Conservation (phyloP, 1,140 invertebrate genomes). For the Lepidurus packardi region DNA sequence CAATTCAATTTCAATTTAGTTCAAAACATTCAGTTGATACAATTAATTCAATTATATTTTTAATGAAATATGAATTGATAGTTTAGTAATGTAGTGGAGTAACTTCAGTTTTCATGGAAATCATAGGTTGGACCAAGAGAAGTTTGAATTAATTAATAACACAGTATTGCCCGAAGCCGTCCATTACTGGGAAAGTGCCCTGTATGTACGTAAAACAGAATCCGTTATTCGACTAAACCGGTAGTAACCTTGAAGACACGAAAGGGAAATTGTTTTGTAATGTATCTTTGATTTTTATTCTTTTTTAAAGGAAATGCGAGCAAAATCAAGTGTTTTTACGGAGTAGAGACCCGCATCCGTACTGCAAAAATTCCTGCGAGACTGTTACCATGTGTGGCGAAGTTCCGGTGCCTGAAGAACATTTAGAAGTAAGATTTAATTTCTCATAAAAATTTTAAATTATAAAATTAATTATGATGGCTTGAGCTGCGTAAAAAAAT, state of each 20-base stretch:
- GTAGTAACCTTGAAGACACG: conserved; percentile 49
- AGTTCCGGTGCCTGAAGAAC: conserved; percentile 80
- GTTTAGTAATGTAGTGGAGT: conserved; percentile 24
- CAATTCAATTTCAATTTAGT: no score
- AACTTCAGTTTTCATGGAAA: conserved; percentile 45
- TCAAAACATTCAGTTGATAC: no score
- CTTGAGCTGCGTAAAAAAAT: no score
- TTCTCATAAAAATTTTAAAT: neutral
- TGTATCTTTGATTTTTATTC: conserved; percentile 28
- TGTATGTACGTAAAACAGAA: conserved; percentile 77
- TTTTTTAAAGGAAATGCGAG: conserved; percentile 44
- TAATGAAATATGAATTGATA: conserved; percentile 12
- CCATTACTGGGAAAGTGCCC: conserved; percentile 83
- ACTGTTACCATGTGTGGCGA: conserved; percentile 87
- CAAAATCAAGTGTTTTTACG: conserved; percentile 44
- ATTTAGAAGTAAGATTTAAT: conserved; percentile 70
- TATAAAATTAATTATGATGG: neutral
- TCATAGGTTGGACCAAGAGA: conserved; percentile 68
- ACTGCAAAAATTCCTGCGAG: conserved; percentile 82
- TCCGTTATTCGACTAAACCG: conserved; percentile 78
- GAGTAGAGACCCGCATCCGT: conserved; percentile 59
- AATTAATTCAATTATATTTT: neutral
- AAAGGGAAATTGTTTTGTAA: neutral
- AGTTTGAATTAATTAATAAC: conserved; percentile 78
- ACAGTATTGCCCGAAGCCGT: conserved; percentile 85